Evolutionary conservation across 2,113 vertebrate species (phyloP).

Genomic region (Odontesthes bonariensis): DNA sequence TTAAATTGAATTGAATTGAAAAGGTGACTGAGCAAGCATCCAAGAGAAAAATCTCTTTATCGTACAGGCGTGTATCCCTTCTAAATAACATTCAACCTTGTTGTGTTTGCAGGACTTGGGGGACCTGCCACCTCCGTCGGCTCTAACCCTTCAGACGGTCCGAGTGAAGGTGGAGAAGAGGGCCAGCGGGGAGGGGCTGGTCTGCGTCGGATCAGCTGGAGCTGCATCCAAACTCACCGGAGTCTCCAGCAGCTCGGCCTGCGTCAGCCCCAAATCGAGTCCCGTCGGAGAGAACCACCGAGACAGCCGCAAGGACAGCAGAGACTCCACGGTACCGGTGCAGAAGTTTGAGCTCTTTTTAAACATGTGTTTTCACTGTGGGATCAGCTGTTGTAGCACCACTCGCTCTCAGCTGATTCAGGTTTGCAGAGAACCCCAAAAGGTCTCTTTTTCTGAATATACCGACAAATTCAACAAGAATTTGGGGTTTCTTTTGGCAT

Average conservation of each 20-base stretch:
- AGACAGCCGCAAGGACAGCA: conserved; percentile 67
- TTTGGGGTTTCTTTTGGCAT: no score
- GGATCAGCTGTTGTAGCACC: no score
- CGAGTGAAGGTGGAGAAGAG: conserved; percentile 92
- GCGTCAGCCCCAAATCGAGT: conserved; percentile 71
- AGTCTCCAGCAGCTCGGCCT: conserved; percentile 29
- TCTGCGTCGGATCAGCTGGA: conserved; percentile 62
- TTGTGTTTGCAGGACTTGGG: conserved; percentile 80
- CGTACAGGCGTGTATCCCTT: no score
- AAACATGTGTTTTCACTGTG: no score
- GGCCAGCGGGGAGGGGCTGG: conserved; percentile 69
- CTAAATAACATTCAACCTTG: not conserved
- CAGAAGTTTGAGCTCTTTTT: not conserved
- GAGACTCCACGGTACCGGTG: conserved; percentile 70
- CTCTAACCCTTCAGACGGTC: conserved; percentile 90
- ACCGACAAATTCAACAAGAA: no score
- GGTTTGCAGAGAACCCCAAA: no score
- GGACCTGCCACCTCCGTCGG: conserved; percentile 84
- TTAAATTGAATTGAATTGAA: no score
- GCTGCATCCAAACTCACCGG: conserved; percentile 45
- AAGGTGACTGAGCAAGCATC: no score
- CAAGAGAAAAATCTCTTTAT: no score
- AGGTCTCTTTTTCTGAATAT: no score
- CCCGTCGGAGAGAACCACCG: conserved; percentile 50
- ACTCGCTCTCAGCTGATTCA: no score